Evolutionary conservation across 1,140 invertebrate genomes (phyloP), one percentile per base, ranked within the genome.

Genomic region (Caenorhabditis latens): DNA sequence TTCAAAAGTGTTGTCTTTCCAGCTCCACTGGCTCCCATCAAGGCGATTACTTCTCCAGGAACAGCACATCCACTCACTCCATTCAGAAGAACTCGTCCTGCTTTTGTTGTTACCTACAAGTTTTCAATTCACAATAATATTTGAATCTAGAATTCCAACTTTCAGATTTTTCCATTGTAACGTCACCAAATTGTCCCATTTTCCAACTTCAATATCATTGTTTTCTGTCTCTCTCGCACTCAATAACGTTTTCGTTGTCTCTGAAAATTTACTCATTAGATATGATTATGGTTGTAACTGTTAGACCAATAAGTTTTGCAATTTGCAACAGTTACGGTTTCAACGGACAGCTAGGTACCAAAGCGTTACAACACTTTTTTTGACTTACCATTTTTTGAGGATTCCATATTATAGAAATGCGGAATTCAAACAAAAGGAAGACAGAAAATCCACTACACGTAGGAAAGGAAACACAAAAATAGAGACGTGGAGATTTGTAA

Each of bases 1-100:
- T 91, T 91, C 61, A 91, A 57, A 32, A 91, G 86, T 8, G 91
- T 91, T 19, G 91, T 92, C 65, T 91, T 91, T 46, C 91, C 91
- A 19, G 91, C 91, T 48, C 91, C 91, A 88, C 90, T 91, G 2
- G 90, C 90, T 57, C 90, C 90, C 90, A 90, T 90, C 53, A 90
- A 63, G 5, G 90, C 90, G 32, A 90, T 67, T 8, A 91, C 67
- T 84, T 91, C 84, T 53, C 90, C 90, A 0, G 90, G 88, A 24
- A 86, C 65, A 9, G 88, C 90, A 21, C 88, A 88, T 53, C 90
- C 90, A 85, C 88, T 89, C 0, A 90, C 75, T 24, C 83, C 67
- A 24, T 85, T 85, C 7, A 88, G 87, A 43, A 88, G 87, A 46
- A 63, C 63, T 46, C 87, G 61, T 21, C 84, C 87, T 32, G 87